phyloP scores from a whole-genome alignment of 2,888 invertebrate genomes.

The Acholoe squamosa region DNA sequence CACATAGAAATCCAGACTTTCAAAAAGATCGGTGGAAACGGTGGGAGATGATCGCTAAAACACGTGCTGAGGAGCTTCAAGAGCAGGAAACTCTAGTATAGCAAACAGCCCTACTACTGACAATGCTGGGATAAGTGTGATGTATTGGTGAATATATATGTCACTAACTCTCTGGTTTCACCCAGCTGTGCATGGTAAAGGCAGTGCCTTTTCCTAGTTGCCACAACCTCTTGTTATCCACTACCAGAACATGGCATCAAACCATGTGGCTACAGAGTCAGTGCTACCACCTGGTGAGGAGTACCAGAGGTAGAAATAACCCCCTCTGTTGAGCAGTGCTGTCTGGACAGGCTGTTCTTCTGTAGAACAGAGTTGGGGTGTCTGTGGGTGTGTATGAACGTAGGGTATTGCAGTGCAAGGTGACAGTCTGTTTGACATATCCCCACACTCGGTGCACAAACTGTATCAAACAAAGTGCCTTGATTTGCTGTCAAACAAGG shows the following conservation, averaged over 20 bases:
- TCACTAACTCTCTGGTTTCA: too few species aligned
- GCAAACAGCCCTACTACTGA: not conserved
- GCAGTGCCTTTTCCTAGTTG: too few species aligned
- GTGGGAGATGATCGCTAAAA: conserved; percentile 77
- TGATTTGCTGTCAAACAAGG: not conserved
- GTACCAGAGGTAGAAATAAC: not conserved
- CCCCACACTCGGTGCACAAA: not conserved
- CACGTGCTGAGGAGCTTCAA: conserved; percentile 72
- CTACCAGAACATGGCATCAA: too few species aligned
- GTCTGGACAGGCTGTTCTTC: conserved; percentile 40
- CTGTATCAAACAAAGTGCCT: not conserved
- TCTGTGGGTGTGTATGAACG: not conserved
- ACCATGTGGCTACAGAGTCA: too few species aligned
- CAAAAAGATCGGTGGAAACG: conserved; percentile 79
- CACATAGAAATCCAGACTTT: conserved; percentile 69
- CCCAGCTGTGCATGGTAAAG: too few species aligned
- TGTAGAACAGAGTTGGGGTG: not conserved
- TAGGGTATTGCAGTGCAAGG: not conserved
- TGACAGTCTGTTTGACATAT: not conserved
- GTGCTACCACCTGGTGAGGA: not conserved
- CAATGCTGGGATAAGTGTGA: too few species aligned
- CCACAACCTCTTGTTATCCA: too few species aligned
- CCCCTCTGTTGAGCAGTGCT: not conserved
- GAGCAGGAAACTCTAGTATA: conserved; percentile 81
- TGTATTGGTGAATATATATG: too few species aligned